A percentile compares a stretch with the other conserved stretches of the same genome.
These are phyloP conservation scores for Rachycentron canadum DNA, from an alignment of 2,797 vertebrate genomes.

Conservation along the genomic window DNA sequence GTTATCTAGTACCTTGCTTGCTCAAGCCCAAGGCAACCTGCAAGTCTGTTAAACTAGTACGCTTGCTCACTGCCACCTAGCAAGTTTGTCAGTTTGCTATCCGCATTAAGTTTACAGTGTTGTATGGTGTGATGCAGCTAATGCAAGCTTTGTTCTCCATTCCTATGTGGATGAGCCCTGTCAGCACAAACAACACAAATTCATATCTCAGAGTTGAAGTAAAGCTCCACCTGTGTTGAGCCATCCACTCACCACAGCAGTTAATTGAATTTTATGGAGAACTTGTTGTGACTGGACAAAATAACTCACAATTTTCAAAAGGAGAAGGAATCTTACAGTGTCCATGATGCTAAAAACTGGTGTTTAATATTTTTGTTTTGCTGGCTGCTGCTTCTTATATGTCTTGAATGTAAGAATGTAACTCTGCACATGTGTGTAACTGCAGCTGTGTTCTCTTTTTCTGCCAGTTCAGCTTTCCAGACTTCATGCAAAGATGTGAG, in stretches of 20 bases:
- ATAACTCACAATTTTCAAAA: neutral
- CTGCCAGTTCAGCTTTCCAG: slow-evolving; percentile 30
- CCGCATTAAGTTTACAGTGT: neutral
- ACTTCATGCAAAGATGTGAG: slow-evolving; percentile 37
- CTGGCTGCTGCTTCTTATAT: neutral
- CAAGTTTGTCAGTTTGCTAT: too few relatives aligned
- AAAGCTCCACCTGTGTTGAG: neutral
- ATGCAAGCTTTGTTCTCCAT: neutral
- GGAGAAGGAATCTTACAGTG: neutral
- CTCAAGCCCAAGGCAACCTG: neutral
- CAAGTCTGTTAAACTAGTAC: neutral
- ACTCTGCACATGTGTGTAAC: neutral
- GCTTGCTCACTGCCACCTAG: neutral
- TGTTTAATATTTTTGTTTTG: slow-evolving; percentile 3
- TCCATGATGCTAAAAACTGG: neutral
- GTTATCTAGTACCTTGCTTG: too few relatives aligned
- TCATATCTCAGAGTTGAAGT: neutral
- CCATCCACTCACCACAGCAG: neutral
- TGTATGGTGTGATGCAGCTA: neutral
- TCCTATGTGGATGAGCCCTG: too few relatives aligned
- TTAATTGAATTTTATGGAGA: neutral
- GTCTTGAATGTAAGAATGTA: neutral
- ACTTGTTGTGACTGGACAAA: neutral
- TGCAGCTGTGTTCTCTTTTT: slow-evolving; percentile 8
- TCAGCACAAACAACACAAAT: neutral